Evolutionary conservation across 1,140 invertebrate genomes (phyloP), one percentile per base, ranked within the genome.

Genomic region (Catajapyx aquilonaris): DNA sequence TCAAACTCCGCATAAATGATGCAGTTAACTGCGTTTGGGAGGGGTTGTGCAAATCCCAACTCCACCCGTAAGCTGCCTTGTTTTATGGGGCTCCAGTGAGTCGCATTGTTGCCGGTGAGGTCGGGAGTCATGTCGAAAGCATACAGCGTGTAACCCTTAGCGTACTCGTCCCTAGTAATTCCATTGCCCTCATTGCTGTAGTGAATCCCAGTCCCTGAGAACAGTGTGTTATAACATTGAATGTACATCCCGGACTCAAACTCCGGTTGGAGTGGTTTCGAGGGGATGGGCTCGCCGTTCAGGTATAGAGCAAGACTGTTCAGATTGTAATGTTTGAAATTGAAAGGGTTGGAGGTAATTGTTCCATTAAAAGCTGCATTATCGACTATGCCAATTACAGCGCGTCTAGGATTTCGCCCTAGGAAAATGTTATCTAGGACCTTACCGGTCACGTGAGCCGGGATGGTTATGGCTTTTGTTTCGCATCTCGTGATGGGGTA

Each of bases 381-480:
- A 19, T 4, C 1, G 4, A 48, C 35, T 0, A 47, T 9, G 0
- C 10, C 34, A n/a, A 48, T 25, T 9, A 45, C 30, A 30, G 37
- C 10, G 1, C 45, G 3, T 9, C 11, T 35, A 23, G 37, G 31
- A 16, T 38, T 43, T 17, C 31, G 17, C 2, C 43, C 41, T 15
- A 37, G 15, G 10, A 47, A 17, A 35, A 41, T 45, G 2, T 41
- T 40, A 20, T 47, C 39, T 19, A 38, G 3, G 32, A 47, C 45
- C 13, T 37, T 10, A 5, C 45, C 0, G 34, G 39, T 16, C 3
- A n/a, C n/a, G n/a, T n/a, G n/a, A n/a, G n/a, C n/a, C n/a, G n/a
- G n/a, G n/a, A n/a, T n/a, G n/a, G n/a, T n/a, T n/a, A n/a, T n/a
- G n/a, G n/a, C n/a, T n/a, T n/a, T n/a, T n/a, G n/a, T n/a, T n/a